Percentiles rank a stretch among this genome's conserved stretches.
These are phyloP conservation scores for Oncorhynchus kisutch DNA, from an alignment of 2,113 vertebrate genomes.

Conservation along the genomic window DNA sequence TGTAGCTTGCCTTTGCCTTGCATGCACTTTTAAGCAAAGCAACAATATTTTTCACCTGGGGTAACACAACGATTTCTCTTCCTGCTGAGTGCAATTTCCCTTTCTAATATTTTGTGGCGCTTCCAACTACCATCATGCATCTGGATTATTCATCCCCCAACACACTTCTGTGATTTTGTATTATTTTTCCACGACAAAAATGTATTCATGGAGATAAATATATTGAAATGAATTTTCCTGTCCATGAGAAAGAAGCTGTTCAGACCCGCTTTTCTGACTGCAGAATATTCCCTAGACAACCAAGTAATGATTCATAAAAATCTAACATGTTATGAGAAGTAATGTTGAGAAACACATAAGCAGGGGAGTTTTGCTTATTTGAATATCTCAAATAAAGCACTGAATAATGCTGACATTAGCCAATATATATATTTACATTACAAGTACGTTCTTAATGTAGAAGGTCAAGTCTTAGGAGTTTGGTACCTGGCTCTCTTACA, in stretches of 20 bases:
- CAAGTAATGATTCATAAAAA: slow-evolving; percentile 69
- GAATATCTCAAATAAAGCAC: slow-evolving; percentile 13
- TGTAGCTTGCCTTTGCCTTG: slow-evolving; percentile 95
- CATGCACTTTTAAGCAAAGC: slow-evolving; percentile 94
- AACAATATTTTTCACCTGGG: slow-evolving; percentile 96
- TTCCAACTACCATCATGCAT: slow-evolving; percentile 57
- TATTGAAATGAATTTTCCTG: slow-evolving; percentile 77
- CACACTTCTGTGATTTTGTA: slow-evolving; percentile 63
- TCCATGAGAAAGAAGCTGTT: slow-evolving; percentile 65
- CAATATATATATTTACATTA: background rate
- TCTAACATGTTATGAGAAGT: slow-evolving; percentile 64
- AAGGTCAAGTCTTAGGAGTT: too few species aligned
- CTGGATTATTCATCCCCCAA: slow-evolving; percentile 43
- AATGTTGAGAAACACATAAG: background rate
- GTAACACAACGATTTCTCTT: slow-evolving; percentile 81
- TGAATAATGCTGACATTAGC: slow-evolving; percentile 1
- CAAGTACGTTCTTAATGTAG: too few species aligned
- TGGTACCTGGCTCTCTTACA: too few species aligned
- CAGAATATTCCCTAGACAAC: slow-evolving; percentile 62
- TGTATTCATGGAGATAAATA: slow-evolving; percentile 81
- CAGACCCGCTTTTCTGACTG: slow-evolving; percentile 58
- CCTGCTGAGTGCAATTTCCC: slow-evolving; percentile 79
- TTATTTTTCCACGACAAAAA: slow-evolving; percentile 64
- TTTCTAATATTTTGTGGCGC: slow-evolving; percentile 77
- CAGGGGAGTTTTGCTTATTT: slow-evolving; percentile 27